phyloP scores from a whole-genome alignment of 2,888 invertebrate genomes.

The Dyspetes luteomarginatus region DNA sequence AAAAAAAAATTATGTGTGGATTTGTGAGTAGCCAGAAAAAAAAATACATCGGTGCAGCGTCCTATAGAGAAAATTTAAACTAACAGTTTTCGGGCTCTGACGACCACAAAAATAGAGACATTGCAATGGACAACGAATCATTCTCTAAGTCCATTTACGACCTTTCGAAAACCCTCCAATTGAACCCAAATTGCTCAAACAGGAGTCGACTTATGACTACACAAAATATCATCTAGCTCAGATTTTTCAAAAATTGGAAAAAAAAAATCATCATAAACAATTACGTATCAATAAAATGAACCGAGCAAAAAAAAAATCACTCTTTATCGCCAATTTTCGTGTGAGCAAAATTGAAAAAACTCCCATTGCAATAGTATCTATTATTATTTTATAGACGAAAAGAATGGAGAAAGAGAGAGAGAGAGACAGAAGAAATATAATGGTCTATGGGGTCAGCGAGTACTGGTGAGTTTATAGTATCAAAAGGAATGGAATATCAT shows the following conservation, averaged over 20 bases:
- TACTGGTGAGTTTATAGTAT: slow-evolving; percentile 54
- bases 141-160: too few species aligned
- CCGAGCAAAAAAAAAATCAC: slow-evolving; percentile 2
- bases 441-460: slow-evolving; percentile 64
- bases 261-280: too few species aligned
- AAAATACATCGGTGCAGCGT: too few species aligned
- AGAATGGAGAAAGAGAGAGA: slow-evolving; percentile 24
- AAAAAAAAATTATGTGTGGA: background rate
- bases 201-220: too few species aligned
- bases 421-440: slow-evolving; percentile 50
- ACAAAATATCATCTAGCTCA: background rate
- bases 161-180: too few species aligned
- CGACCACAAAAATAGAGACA: too few species aligned
- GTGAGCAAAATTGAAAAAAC: slow-evolving; percentile 8
- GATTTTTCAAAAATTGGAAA: background rate
- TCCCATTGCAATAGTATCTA: slow-evolving; percentile 30
- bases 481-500: slow-evolving; percentile 64
- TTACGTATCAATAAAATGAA: too few species aligned
- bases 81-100: too few species aligned
- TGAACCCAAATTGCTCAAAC: too few species aligned
- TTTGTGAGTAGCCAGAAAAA: too few species aligned
- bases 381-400: slow-evolving; percentile 43
- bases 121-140: too few species aligned
- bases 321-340: slow-evolving; percentile 3
- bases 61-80: too few species aligned